Evolutionary conservation across 2,888 invertebrate genomes (phyloP), one percentile per base, ranked within the genome.

Genomic region (Drosophila robusta): DNA sequence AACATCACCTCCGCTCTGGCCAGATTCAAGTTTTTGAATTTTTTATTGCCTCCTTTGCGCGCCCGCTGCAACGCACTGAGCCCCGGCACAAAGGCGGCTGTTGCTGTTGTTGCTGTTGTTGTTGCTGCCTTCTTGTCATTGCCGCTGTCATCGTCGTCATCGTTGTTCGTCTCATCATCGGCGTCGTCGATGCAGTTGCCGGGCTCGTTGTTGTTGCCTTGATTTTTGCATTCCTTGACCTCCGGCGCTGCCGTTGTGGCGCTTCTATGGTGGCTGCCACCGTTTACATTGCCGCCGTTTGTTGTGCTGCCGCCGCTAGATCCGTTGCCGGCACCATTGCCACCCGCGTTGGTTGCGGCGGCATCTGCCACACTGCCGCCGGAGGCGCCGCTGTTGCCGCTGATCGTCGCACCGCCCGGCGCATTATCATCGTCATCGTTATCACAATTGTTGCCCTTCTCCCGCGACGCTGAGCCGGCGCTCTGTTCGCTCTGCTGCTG

Each of bases 11-110:
- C 90, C 55, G 79, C 83, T 75, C 90, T 84, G 74, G 89, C 85
- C 81, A 90, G 80, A 83, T 89, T 90, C 78, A 90, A 85, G 80
- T 91, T 91, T 83, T 91, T 89, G 61, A 90, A 90, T 82, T 90
- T 91, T 73, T 86, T 90, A 82, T 88, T 90, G 78, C 88, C 75
- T 56, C 79, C 75, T 58, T 81, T 84, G 63, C 85, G 87, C 75
- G 78, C 84, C 36, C 81, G 80, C 51, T 87, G 87, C 60, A 88
- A 63, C 38, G 80, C 71, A 44, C 68, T 72, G 41, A 69, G 68
- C 18, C 64, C 57, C 7, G 68, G 42, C 41, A 67, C 62, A 61
- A 69, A 58, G 69, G 57, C 58, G 46, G 52, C 47, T 38, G 62
- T 18, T 18, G 18, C 18, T 18, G 18, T 18, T 18, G 18, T 18